Evolutionary conservation across 2,888 invertebrate species (phyloP), one percentile per base, ranked within the genome.

Genomic region (Drosophila algonquin): DNA sequence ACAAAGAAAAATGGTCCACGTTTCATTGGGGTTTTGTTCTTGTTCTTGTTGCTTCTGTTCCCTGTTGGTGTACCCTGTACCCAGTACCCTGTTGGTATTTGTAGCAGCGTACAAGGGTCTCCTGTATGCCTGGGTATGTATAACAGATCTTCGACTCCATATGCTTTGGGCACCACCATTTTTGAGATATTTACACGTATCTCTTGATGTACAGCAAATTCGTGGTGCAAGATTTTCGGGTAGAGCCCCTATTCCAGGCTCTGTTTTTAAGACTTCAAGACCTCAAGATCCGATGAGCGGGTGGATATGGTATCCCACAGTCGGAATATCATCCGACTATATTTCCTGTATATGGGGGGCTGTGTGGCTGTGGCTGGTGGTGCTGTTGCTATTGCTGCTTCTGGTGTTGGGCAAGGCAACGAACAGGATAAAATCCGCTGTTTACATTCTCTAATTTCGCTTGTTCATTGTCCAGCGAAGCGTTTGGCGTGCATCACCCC

Each of bases 381-480:
- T 24, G 24, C 24, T 60, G 67, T 64, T 58, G 40, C 65, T 65
- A 46, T 60, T 50, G 57, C 45, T 73, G 60, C 44, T 73, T 58
- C 48, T 75, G 69, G 57, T 57, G 65, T 54, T 58, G 45, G 47
- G 47, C 63, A 58, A 75, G 72, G 77, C 82, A 84, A 73, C 87
- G 80, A 85, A 84, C 84, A 88, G 89, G 88, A 85, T 88, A 83
- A 85, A 85, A 88, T 86, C 77, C 85, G 88, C 88, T 85, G 85
- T 86, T 86, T 86, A 86, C 86, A 86, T 86, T 86, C 89, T 86
- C 86, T 89, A 86, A 86, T 86, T 89, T 89, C 89, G 87, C 89
- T 89, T 86, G 86, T 83, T 87, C 85, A 81, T 89, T 89, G 87
- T 86, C 89, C 89, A 89, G 77, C 79, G 77, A 85, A 88, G 88